phyloP scores from a whole-genome alignment of 2,113 vertebrate genomes.

The Engystomops pustulosus region DNA sequence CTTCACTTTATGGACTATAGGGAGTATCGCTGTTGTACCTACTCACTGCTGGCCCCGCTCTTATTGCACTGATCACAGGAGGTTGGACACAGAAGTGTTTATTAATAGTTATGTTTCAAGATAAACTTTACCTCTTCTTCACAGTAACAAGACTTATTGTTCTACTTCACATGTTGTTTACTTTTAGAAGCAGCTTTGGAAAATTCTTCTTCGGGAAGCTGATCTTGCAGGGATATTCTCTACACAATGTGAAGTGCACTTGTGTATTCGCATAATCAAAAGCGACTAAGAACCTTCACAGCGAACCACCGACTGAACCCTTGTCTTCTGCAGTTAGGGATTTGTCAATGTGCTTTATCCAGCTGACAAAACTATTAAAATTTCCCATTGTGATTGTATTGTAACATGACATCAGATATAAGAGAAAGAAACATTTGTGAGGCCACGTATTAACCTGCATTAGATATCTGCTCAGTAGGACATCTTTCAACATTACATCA shows the following conservation, averaged over 20 bases:
- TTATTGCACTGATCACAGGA: too few relatives aligned
- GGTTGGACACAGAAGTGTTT: too few relatives aligned
- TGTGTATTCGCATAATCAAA: not conserved
- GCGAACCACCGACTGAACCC: slow-evolving; percentile 10
- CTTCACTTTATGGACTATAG: too few relatives aligned
- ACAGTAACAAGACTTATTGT: too few relatives aligned
- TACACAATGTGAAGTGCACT: not conserved
- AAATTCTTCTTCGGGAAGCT: not conserved
- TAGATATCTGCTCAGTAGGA: slow-evolving; percentile 18
- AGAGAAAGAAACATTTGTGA: slow-evolving; percentile 13
- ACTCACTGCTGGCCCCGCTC: too few relatives aligned
- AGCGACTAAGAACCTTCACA: not conserved
- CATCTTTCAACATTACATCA: slow-evolving; percentile 32
- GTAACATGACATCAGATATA: slow-evolving; percentile 11
- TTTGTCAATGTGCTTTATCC: slow-evolving; percentile 18
- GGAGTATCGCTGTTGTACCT: too few relatives aligned
- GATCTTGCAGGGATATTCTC: not conserved
- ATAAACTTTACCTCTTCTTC: too few relatives aligned
- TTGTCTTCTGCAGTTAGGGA: slow-evolving; percentile 34
- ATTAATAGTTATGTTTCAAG: too few relatives aligned
- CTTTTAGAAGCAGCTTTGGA: not conserved
- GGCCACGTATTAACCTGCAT: slow-evolving; percentile 12
- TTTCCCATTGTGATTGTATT: slow-evolving; percentile 13
- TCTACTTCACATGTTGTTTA: not conserved
- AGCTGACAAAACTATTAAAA: slow-evolving; percentile 46